Base-by-base conservation (phyloP, 2,888 invertebrate genomes). In the Platycheirus albimanus region DNA sequence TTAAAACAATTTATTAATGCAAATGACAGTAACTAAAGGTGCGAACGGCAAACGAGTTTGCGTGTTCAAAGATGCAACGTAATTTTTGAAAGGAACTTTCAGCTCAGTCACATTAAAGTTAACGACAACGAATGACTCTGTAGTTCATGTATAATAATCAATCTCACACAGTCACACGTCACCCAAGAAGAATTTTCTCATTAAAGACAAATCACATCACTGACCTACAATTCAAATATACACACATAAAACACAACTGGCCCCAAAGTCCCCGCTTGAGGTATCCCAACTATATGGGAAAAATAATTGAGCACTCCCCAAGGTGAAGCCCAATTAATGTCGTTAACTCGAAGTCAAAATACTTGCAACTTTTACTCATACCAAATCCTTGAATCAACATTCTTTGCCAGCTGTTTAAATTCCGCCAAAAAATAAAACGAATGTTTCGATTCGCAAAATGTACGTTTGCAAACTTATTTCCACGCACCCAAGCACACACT, bases 291-390 rank as follows among this genome's bases (percentile, higher is more conserved):
- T 51, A 15, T 24, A 64, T 64, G 36, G 49, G 33, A 38, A 64
- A n/a, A 24, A 64, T 36, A 51, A 49, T 51, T 51, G 49, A 19
- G 13, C 15, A 36, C 8, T 49, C 38, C 10, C 8, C 64, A 66
- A 78, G 77, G 66, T 52, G 52, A 78, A n/a, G 17, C 20, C 61
- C 78, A 72, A 61, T 79, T 79, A 79, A 72, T 47, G 58, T 20
- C 54, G 38, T 30, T 63, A 54, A 33, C 63, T 24, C 28, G 13
- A 36, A 1, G 8, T 72, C 51, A 67, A 64, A 33, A 69, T 74
- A 43, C 54, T 56, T 54, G 49, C 74, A 79, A 74, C 79, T 79
- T 79, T 79, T 79, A 79, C 74, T 79, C 54, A 49, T 51, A 10
- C 51, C 8, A 4, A 64, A 47, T 69, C 69, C 54, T 56, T 41